phyloP scores from a whole-genome alignment of 2,888 invertebrate species.

The Erpobdella octoculata region DNA sequence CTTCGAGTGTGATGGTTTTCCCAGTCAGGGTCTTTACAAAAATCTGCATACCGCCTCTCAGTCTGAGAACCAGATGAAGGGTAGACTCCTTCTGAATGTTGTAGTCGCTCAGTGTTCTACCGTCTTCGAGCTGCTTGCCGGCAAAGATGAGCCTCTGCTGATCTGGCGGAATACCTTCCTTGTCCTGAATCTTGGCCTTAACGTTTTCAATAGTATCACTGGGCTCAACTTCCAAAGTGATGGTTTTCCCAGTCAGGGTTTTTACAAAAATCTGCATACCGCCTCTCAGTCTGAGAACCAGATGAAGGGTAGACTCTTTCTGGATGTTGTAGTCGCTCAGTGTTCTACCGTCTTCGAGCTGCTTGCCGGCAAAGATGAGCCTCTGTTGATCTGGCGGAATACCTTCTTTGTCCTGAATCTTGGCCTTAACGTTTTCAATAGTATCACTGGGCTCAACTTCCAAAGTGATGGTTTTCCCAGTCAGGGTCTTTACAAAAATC shows the following conservation, averaged over 20 bases:
- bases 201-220: constrained; percentile 73
- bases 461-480: constrained; percentile 44
- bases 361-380: constrained; percentile 78
- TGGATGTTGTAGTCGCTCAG: constrained; percentile 89
- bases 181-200: constrained; percentile 57
- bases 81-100: constrained; percentile 93
- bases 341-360: constrained; percentile 86
- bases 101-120: constrained; percentile 80
- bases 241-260: constrained; percentile 46
- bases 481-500: constrained; percentile 39
- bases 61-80: constrained; percentile 79
- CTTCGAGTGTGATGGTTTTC: constrained; percentile 60
- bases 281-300: constrained; percentile 84
- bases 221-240: constrained; percentile 61
- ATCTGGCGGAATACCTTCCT: constrained; percentile 60
- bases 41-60: constrained; percentile 67
- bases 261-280: constrained; percentile 53
- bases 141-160: constrained; percentile 71
- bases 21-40: constrained; percentile 56
- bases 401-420: constrained; percentile 46
- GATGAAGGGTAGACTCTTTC: constrained; percentile 85
- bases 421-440: constrained; percentile 81
- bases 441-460: constrained; percentile 72
- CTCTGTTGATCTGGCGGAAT: constrained; percentile 32
- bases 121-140: constrained; percentile 86